Conservation (phyloP, 2,888 invertebrate genomes). For the Calliopum simillimum region DNA sequence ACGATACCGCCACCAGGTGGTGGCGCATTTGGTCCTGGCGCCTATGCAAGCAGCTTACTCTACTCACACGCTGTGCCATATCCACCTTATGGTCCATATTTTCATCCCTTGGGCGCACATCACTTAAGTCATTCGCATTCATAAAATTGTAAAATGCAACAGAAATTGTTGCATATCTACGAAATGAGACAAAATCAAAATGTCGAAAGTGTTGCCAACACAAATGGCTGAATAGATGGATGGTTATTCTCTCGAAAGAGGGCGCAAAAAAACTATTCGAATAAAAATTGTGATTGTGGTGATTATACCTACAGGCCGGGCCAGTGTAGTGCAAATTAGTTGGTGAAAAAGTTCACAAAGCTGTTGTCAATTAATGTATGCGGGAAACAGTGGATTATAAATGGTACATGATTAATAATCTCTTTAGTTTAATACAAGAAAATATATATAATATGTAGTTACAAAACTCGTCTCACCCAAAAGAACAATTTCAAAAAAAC, state of each 20-base stretch:
- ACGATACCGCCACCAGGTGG: constrained; percentile 82
- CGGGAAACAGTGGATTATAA: too few species aligned
- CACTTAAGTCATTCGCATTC: constrained; percentile 75
- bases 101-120: constrained; percentile 76
- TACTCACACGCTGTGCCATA: constrained; percentile 77
- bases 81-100: constrained; percentile 76
- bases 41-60: constrained; percentile 73
- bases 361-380: constrained; percentile 15
- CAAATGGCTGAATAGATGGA: background rate
- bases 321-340: too few species aligned
- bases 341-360: background rate
- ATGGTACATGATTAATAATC: too few species aligned
- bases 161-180: constrained; percentile 63
- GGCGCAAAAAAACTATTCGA: too few species aligned
- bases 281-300: background rate
- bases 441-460: too few species aligned
- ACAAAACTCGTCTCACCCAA: too few species aligned
- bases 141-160: constrained; percentile 67
- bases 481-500: too few species aligned
- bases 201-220: background rate
- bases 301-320: background rate
- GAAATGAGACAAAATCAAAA: constrained; percentile 56
- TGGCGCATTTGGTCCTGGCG: constrained; percentile 72
- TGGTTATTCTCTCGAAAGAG: background rate
- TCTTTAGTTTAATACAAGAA: too few species aligned